Evolutionary conservation across 2,797 vertebrate species (phyloP).

Genomic region (Pelobates cultripes): DNA sequence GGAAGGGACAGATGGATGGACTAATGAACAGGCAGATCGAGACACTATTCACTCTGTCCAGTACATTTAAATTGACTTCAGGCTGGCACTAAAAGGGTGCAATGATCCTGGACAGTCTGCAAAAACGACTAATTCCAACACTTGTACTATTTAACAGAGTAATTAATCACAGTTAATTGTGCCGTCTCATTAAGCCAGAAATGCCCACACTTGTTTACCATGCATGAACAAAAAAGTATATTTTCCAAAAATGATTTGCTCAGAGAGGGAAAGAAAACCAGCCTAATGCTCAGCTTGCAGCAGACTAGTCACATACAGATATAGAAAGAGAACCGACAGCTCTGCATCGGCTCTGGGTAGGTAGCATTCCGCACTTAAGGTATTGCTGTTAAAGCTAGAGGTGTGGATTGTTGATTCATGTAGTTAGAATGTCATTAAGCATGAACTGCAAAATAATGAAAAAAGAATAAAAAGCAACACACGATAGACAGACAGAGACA

Average conservation of each 20-base stretch:
- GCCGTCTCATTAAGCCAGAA: background rate
- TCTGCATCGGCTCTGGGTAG: background rate
- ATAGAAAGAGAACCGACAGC: background rate
- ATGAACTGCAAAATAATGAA: background rate
- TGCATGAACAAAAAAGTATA: background rate
- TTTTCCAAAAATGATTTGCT: background rate
- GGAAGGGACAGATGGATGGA: no score
- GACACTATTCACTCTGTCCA: no score
- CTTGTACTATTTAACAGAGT: background rate
- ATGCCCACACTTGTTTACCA: constrained; percentile 21
- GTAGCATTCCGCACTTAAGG: background rate
- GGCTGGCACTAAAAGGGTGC: background rate
- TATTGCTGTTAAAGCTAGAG: background rate
- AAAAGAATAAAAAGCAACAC: background rate
- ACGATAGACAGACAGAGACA: no score
- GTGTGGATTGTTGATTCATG: background rate
- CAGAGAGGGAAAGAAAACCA: background rate
- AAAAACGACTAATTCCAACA: background rate
- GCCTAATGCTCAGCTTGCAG: background rate
- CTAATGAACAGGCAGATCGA: no score
- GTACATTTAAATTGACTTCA: no score
- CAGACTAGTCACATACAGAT: background rate
- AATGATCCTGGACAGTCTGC: background rate
- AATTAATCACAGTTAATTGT: constrained; percentile 15
- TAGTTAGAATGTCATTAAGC: background rate